phyloP scores from a whole-genome alignment of 2,888 invertebrate genomes.

The Caenorhabditis afra region DNA sequence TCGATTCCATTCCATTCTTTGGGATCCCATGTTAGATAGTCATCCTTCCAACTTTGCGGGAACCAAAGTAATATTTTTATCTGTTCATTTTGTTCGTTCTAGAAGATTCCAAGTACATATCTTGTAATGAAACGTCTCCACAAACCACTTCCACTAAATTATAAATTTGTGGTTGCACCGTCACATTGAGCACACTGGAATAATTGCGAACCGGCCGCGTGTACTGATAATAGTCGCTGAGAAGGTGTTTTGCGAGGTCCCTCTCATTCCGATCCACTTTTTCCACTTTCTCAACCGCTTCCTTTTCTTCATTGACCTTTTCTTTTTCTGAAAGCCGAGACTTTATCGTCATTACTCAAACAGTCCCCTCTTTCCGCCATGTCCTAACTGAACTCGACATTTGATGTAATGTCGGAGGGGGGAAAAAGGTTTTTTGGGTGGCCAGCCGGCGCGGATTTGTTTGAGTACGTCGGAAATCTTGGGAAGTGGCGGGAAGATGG shows the following conservation, averaged over 20 bases:
- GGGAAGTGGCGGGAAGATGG: conserved; percentile 13
- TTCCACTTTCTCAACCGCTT: conserved; percentile 21
- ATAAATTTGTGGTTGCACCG: conserved; percentile 71
- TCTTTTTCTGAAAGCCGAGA: conserved; percentile 12
- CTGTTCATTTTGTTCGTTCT: conserved; percentile 72
- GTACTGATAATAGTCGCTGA: conserved; percentile 63
- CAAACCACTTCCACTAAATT: conserved; percentile 69
- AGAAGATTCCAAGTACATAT: conserved; percentile 13
- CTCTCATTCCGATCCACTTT: conserved; percentile 57
- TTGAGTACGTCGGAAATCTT: conserved; percentile 30
- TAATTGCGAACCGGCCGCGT: conserved; percentile 68
- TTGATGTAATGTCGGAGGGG: neutral
- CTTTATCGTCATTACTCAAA: conserved; percentile 25
- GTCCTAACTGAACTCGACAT: conserved; percentile 8
- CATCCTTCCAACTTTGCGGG: conserved; percentile 73
- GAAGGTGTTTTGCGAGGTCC: conserved; percentile 62
- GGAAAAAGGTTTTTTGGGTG: conserved; percentile 27
- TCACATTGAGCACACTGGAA: conserved; percentile 67
- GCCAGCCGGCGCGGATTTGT: conserved; percentile 34
- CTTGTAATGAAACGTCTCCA: no score
- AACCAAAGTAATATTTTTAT: conserved; percentile 72
- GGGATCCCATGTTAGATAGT: conserved; percentile 68
- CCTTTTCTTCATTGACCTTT: conserved; percentile 25
- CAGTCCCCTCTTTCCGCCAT: conserved; percentile 5
- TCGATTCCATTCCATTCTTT: conserved; percentile 71